Evolutionary conservation across 2,113 vertebrate genomes (phyloP).

Genomic region (Myiozetetes cayanensis): DNA sequence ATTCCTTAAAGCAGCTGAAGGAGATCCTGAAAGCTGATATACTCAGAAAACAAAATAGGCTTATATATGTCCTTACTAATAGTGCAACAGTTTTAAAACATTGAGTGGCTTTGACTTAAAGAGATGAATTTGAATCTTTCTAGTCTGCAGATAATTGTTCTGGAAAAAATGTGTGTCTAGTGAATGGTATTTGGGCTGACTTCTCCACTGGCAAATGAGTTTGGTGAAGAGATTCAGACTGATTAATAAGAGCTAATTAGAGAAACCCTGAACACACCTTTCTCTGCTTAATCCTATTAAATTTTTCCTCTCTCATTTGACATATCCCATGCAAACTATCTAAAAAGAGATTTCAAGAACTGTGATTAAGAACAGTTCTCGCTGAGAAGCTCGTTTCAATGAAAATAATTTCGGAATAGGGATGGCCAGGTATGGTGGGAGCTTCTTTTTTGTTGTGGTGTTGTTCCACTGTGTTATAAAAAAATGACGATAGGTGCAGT

Average conservation of each 20-base stretch:
- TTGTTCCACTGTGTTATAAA: background rate
- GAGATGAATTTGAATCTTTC: background rate
- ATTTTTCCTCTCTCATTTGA: background rate
- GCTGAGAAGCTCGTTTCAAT: background rate
- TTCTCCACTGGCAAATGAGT: background rate
- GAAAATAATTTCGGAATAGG: background rate
- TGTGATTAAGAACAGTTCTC: background rate
- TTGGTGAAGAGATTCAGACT: background rate
- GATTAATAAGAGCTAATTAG: background rate
- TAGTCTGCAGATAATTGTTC: background rate
- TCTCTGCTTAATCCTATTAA: background rate
- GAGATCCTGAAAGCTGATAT: background rate
- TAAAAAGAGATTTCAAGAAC: background rate
- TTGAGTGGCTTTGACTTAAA: background rate
- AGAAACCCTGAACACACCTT: background rate
- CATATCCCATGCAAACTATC: background rate
- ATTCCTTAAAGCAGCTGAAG: background rate
- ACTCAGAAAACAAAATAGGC: background rate
- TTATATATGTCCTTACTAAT: background rate
- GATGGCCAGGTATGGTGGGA: background rate
- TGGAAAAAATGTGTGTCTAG: background rate
- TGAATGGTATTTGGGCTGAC: background rate
- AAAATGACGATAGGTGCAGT: accelerated
- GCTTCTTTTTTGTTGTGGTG: background rate
- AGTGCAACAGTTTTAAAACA: background rate